Evolutionary conservation across 2,797 vertebrate species (phyloP).

Genomic region (Falco rusticolus): DNA sequence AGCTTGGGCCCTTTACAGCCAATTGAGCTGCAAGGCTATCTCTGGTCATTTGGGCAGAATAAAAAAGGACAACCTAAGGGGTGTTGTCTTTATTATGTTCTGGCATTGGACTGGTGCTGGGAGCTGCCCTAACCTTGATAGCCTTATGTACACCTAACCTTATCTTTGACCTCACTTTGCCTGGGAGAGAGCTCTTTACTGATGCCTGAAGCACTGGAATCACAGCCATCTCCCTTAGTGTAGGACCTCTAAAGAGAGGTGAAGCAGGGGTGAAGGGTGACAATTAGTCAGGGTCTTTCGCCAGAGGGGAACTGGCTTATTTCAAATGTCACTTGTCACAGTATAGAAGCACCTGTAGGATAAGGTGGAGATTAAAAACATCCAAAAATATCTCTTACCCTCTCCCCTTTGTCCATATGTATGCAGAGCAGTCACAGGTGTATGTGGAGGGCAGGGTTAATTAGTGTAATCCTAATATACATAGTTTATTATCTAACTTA

Average conservation of each 20-base stretch:
- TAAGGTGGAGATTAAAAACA: background rate
- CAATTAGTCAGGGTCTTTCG: background rate
- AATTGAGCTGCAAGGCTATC: background rate
- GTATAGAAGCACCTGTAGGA: background rate
- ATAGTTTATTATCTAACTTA: background rate
- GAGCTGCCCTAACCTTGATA: background rate
- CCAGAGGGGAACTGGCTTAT: background rate
- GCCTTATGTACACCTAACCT: background rate
- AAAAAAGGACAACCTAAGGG: background rate
- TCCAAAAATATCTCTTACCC: background rate
- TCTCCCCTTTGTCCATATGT: background rate
- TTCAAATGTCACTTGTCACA: background rate
- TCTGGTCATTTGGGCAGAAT: background rate
- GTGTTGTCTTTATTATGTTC: background rate
- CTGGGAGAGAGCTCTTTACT: background rate
- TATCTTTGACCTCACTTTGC: background rate
- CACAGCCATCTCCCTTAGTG: background rate
- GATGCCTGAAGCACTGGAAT: background rate
- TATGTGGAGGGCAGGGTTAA: background rate
- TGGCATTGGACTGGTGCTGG: background rate
- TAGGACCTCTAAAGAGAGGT: background rate
- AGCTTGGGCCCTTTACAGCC: background rate
- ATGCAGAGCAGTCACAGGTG: rapidly evolving
- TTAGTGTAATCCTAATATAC: background rate
- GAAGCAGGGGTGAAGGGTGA: background rate